Conservation (phyloP, 2,113 vertebrate genomes). For the Panthera leo region DNA sequence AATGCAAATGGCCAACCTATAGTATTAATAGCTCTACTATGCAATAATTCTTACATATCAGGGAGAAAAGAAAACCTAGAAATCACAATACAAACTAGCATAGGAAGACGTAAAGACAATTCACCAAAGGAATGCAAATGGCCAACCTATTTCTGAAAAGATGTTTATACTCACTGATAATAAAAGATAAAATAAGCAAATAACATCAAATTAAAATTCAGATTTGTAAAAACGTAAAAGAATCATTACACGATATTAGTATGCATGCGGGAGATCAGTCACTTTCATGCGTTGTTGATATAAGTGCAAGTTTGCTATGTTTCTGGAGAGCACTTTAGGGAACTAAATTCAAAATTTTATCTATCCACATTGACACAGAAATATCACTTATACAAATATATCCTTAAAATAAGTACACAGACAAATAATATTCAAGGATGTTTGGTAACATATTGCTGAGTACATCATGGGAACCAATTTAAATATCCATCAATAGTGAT, state of each 20-base stretch:
- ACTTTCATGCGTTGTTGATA: background rate
- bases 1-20: too few relatives aligned
- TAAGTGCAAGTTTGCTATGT: background rate
- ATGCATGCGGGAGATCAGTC: rapidly evolving
- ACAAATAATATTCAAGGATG: background rate
- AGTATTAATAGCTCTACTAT: too few relatives aligned
- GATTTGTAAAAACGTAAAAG: background rate
- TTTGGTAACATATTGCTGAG: background rate
- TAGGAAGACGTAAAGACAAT: too few relatives aligned
- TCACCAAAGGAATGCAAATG: background rate
- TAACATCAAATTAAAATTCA: background rate
- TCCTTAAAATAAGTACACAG: background rate
- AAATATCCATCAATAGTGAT: background rate
- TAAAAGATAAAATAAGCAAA: background rate
- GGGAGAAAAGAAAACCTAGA: too few relatives aligned
- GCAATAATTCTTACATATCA: too few relatives aligned
- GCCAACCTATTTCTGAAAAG: background rate
- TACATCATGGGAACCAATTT: background rate
- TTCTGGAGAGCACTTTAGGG: background rate
- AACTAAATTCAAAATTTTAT: background rate
- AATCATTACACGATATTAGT: background rate
- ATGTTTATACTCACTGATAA: background rate
- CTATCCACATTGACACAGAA: background rate
- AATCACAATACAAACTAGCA: too few relatives aligned
- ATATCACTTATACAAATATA: background rate